Evolutionary conservation across 2,797 vertebrate genomes (phyloP).

Genomic region (Lindbergichthys nudifrons): DNA sequence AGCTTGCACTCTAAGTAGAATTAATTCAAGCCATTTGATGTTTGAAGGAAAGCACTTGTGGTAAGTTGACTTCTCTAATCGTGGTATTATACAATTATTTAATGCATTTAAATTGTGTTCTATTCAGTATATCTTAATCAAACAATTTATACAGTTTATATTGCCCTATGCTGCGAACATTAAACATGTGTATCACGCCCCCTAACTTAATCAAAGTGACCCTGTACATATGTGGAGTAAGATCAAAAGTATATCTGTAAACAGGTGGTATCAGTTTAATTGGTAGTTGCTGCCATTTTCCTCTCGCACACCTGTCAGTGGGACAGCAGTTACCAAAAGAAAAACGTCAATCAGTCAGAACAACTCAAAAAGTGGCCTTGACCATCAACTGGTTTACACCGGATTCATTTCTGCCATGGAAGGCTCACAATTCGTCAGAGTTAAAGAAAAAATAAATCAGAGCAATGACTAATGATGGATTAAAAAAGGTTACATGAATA

Average conservation of each 20-base stretch:
- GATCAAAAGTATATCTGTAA: neutral
- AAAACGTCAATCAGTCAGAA: slow-evolving; percentile 42
- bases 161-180: neutral
- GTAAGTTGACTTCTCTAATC: neutral
- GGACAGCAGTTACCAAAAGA: slow-evolving; percentile 37
- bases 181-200: neutral
- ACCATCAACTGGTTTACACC: slow-evolving; percentile 44
- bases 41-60: slow-evolving; percentile 13
- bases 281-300: slow-evolving; percentile 14
- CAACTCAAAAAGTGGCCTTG: slow-evolving; percentile 29
- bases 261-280: slow-evolving; percentile 20
- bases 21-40: neutral
- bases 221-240: neutral
- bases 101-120: neutral
- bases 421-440: neutral
- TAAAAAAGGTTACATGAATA: slow-evolving; percentile 17
- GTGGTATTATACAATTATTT: neutral
- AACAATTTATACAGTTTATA: neutral
- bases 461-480: slow-evolving; percentile 22
- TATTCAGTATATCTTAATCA: neutral
- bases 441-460: slow-evolving; percentile 6
- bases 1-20: slow-evolving; percentile 13
- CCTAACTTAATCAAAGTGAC: neutral
- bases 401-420: slow-evolving; percentile 10
- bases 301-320: slow-evolving; percentile 44